phyloP scores from a whole-genome alignment of 2,113 vertebrate genomes.

The Poecilia latipinna region DNA sequence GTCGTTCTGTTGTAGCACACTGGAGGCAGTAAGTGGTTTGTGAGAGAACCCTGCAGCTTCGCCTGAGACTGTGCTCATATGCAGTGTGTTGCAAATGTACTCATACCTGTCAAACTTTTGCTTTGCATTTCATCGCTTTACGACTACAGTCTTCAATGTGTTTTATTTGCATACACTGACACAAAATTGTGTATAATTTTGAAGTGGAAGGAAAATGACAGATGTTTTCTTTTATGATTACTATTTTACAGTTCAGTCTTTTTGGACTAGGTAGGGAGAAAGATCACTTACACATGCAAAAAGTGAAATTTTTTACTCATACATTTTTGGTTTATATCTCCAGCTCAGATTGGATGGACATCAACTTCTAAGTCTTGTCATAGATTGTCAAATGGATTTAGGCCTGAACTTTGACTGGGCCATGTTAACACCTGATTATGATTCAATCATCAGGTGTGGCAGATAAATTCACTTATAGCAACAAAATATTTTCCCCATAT shows the following conservation, averaged over 20 bases:
- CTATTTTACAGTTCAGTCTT: neutral
- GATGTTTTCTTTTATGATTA: no score
- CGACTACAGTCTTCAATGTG: neutral
- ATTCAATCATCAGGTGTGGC: no score
- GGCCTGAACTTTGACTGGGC: no score
- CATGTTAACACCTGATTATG: no score
- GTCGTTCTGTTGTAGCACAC: neutral
- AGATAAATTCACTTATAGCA: no score
- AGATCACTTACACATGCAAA: neutral
- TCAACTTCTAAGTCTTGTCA: neutral
- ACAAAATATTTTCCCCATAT: no score
- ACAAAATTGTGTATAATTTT: neutral
- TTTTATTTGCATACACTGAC: neutral
- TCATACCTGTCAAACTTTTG: neutral
- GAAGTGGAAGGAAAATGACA: no score
- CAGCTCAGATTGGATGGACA: neutral
- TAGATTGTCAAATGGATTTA: no score
- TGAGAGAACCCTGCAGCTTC: neutral
- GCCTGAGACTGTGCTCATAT: slow-evolving; percentile 5
- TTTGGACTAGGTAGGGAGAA: neutral
- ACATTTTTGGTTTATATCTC: neutral
- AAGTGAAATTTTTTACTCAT: neutral
- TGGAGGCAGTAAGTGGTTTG: slow-evolving; percentile 9
- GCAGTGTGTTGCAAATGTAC: neutral
- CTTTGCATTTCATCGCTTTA: neutral